These are phyloP conservation scores for Selene dorsalis DNA, from an alignment of 2,797 vertebrate species.

Conservation along the genomic window DNA sequence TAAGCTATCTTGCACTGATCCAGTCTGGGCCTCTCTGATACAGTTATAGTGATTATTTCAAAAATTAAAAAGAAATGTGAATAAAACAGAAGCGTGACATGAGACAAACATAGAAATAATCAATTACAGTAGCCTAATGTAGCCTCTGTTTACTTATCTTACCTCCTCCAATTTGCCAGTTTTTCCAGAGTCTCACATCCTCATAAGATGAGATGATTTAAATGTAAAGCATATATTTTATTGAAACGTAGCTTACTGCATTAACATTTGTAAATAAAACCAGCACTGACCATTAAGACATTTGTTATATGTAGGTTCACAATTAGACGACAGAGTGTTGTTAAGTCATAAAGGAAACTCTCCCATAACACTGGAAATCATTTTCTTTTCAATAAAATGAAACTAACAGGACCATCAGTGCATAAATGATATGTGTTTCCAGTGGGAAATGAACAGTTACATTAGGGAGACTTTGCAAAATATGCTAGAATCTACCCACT, in stretches of 20 bases:
- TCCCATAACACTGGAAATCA: background rate
- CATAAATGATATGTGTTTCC: conserved; percentile 1
- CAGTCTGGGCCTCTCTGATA: conserved; percentile 8
- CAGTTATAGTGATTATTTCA: background rate
- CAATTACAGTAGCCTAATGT: no score
- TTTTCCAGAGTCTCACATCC: background rate
- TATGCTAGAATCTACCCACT: conserved; percentile 18
- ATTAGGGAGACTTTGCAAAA: conserved; percentile 42
- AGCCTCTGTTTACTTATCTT: background rate
- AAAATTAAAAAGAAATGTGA: background rate
- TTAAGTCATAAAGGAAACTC: background rate
- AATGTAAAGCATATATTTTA: no score
- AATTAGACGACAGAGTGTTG: background rate
- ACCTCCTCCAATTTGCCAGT: background rate
- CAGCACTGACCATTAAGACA: background rate
- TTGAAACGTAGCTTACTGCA: background rate
- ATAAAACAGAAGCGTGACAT: background rate
- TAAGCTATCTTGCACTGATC: conserved; percentile 16
- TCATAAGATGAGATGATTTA: background rate
- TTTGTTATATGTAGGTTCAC: conserved; percentile 15
- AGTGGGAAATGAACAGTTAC: conserved; percentile 22
- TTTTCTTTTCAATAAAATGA: background rate
- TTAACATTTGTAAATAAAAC: background rate
- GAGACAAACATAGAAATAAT: background rate
- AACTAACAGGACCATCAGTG: conserved; percentile 2